A percentile compares a stretch with the other conserved stretches of the same genome.
These are phyloP conservation scores for Rutilus rutilus DNA, from an alignment of 2,113 vertebrate genomes.

Conservation along the genomic window DNA sequence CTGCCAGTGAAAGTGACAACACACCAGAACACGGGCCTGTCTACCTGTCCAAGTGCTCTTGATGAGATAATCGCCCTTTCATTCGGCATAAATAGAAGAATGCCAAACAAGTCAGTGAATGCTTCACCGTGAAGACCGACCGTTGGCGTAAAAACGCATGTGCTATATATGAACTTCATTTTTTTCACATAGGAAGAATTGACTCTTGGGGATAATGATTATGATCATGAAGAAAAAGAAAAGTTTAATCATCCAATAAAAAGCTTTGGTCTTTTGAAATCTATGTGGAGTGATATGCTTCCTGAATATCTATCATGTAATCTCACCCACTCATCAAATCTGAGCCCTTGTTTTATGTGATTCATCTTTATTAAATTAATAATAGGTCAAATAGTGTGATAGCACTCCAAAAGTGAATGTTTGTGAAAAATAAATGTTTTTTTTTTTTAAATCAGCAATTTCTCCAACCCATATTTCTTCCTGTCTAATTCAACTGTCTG, in stretches of 20 bases:
- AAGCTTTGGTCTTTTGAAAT: not conserved
- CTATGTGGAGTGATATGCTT: not conserved
- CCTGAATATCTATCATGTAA: not conserved
- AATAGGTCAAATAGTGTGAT: conserved; percentile 43
- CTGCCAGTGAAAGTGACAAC: conserved; percentile 77
- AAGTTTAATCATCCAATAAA: not conserved
- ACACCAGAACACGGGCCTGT: conserved; percentile 61
- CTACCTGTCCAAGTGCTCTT: conserved; percentile 57
- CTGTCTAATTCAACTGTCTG: conserved; percentile 87
- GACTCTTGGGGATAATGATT: not conserved
- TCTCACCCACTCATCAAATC: not conserved
- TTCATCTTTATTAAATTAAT: not conserved
- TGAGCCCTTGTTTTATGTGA: too few species aligned
- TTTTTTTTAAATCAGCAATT: conserved; percentile 19
- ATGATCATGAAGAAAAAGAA: not conserved
- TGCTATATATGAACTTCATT: not conserved
- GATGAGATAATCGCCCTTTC: conserved; percentile 63
- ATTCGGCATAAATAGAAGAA: conserved; percentile 60
- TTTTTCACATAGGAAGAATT: not conserved
- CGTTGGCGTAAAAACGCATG: not conserved
- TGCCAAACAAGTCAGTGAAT: conserved; percentile 53
- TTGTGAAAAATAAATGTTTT: not conserved
- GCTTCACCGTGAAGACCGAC: conserved; percentile 7
- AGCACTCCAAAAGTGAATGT: conserved; percentile 35
- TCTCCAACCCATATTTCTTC: conserved; percentile 26